Evolutionary conservation across 1,140 invertebrate genomes (phyloP), one percentile per base, ranked within the genome.

Genomic region (Diorhabda sublineata): DNA sequence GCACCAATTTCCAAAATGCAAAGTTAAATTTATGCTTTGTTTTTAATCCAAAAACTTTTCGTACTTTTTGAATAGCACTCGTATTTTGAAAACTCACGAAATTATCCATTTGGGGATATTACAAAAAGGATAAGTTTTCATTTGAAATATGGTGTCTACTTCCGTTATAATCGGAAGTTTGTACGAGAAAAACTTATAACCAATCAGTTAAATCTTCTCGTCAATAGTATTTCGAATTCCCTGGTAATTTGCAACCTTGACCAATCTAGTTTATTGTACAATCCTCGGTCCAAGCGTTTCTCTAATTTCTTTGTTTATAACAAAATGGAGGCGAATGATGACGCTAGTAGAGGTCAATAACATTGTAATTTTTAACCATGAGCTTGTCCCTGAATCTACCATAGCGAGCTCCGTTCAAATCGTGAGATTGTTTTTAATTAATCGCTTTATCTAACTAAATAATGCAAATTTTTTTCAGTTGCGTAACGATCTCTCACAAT

Each of bases 381-480:
- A 62, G 61, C 61, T 62, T 62, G 61, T 44, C 61, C 61, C 61
- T 62, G 61, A 62, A 52, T 52, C 4, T 52, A 52, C 47, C 47
- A 8, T n/a, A 52, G 47, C 47, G 47, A n/a, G 47, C 47, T 52
- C 45, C 61, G 43, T 62, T 62, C 61, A 45, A 62, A 62, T 62
- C 61, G 61, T 62, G 61, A 62, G 61, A 62, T 62, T 44, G 44
- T 62, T 62, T 44, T 62, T 11, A 62, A 62, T 62, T 62, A 62
- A 62, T 62, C 8, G 61, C 43, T 43, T 44, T 62, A 44, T 11
- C 61, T 44, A 62, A 62, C 61, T 62, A 62, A 62, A 62, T 62
- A 62, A 62, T 62, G 61, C 61, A 62, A 62, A 62, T 62, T 62
- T 62, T 59, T 62, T 62, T 62, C 43, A 43, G 61, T 62, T 62